Conservation (phyloP, 2,113 vertebrate species). For the Chaetodon trifascialis region DNA sequence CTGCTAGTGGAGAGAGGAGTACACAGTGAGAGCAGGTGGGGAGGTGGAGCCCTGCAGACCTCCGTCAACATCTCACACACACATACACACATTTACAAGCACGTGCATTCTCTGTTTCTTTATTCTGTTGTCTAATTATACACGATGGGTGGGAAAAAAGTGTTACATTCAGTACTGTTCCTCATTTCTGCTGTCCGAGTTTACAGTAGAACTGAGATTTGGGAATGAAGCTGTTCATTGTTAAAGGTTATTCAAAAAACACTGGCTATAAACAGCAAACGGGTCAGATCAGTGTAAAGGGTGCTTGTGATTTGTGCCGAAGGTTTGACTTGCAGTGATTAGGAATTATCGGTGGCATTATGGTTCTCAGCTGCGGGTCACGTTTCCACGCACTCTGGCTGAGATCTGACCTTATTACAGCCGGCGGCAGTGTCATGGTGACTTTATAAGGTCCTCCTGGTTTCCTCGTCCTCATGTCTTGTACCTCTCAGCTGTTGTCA, state of each 20-base stretch:
- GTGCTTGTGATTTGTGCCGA: background rate
- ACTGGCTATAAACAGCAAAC: constrained; percentile 4
- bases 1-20: constrained; percentile 7
- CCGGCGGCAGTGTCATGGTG: constrained; percentile 29
- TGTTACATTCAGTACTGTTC: background rate
- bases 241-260: constrained; percentile 26
- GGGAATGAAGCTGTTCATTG: constrained; percentile 26
- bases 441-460: constrained; percentile 36
- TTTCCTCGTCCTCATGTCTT: constrained; percentile 31
- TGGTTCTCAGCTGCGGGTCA: constrained; percentile 20
- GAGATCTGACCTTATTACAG: constrained; percentile 60
- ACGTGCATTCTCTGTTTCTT: constrained; percentile 21
- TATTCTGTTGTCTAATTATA: constrained; percentile 15
- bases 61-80: constrained; percentile 35
- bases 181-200: background rate
- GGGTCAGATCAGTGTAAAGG: background rate
- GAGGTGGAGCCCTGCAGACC: constrained; percentile 47
- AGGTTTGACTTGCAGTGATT: constrained; percentile 22
- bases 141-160: background rate
- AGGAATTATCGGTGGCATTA: constrained; percentile 20
- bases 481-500: constrained; percentile 40
- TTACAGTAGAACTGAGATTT: constrained; percentile 14
- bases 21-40: constrained; percentile 62
- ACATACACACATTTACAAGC: background rate
- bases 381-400: constrained; percentile 25